These are phyloP conservation scores for Carcharodon carcharias DNA, from an alignment of 2,797 vertebrate species.

Conservation along the genomic window DNA sequence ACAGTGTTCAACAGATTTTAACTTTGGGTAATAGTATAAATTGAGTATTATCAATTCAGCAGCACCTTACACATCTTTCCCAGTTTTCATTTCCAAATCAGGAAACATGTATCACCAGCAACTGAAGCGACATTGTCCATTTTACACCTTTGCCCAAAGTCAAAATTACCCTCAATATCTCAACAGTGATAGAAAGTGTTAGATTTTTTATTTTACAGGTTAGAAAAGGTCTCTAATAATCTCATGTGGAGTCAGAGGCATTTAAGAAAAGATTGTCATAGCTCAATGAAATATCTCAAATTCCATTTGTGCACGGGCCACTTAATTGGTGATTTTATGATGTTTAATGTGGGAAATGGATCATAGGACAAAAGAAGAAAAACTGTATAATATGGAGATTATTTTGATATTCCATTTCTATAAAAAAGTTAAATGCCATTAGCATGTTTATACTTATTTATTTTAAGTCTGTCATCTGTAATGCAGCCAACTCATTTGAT, in stretches of 20 bases:
- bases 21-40: not conserved
- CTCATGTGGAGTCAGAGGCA: not conserved
- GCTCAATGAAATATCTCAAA: not conserved
- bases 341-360: not conserved
- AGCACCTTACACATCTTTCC: not conserved
- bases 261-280: not conserved
- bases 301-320: not conserved
- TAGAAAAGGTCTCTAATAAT: not conserved
- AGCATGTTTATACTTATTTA: not conserved
- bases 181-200: not conserved
- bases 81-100: not conserved
- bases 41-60: not conserved
- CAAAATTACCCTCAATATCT: not conserved
- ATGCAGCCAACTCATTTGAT: not conserved
- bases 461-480: not conserved
- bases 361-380: not conserved
- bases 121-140: not conserved
- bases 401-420: not conserved
- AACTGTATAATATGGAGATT: not conserved
- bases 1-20: not conserved
- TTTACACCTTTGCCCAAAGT: not conserved
- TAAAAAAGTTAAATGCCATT: not conserved
- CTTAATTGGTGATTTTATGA: not conserved
- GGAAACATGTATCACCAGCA: not conserved
- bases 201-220: not conserved